Conservation (phyloP, 2,888 invertebrate species). For the Physocephala rufipes region DNA sequence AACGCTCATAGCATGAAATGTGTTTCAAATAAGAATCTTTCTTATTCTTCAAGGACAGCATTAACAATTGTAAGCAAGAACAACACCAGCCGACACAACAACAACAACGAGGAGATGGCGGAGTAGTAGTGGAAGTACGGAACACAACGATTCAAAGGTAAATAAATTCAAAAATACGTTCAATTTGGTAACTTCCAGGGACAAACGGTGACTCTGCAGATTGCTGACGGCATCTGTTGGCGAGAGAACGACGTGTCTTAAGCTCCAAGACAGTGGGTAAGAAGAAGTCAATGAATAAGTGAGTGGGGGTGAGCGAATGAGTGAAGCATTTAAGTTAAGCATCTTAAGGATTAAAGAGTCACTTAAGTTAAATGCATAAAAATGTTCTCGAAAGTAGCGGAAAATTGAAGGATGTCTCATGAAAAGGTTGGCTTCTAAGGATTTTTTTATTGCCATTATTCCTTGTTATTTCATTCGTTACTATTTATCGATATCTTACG, state of each 20-base stretch:
- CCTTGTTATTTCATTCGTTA: too few species aligned
- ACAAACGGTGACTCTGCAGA: constrained; percentile 32
- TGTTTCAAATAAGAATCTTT: constrained; percentile 56
- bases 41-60: constrained; percentile 24
- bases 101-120: constrained; percentile 39
- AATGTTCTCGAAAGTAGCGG: constrained; percentile 59
- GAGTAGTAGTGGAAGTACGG: constrained; percentile 22
- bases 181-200: constrained; percentile 45
- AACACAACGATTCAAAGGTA: constrained; percentile 53
- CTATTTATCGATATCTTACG: too few species aligned
- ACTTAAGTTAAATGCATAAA: constrained; percentile 64
- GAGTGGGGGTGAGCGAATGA: background rate
- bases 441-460: too few species aligned
- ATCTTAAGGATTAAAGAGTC: constrained; percentile 64
- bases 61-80: constrained; percentile 14
- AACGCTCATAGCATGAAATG: constrained; percentile 60
- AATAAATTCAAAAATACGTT: constrained; percentile 57
- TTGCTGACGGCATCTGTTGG: constrained; percentile 18
- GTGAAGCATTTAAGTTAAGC: constrained; percentile 52
- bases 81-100: constrained; percentile 47
- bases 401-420: constrained; percentile 42
- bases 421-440: too few species aligned
- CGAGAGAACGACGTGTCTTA: background rate
- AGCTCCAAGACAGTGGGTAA: background rate
- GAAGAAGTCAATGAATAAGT: too few species aligned